Percentiles rank a stretch among this genome's conserved stretches.
Conservation (phyloP, 2,888 invertebrate species). For the Catocala nupta region DNA sequence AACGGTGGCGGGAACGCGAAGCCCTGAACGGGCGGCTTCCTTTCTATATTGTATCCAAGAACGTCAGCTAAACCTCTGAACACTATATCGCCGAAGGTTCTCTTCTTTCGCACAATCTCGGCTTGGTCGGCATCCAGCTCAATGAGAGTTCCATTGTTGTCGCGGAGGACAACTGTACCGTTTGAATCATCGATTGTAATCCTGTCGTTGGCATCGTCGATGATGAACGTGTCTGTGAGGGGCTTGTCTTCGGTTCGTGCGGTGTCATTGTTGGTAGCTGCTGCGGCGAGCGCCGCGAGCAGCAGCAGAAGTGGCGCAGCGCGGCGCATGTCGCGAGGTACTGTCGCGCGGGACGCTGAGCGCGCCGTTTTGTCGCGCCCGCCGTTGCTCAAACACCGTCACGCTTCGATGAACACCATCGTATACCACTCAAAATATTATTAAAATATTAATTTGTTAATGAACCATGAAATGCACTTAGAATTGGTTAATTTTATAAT, state of each 20-base stretch:
- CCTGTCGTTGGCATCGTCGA: slow-evolving; percentile 52
- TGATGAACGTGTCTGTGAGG: slow-evolving; percentile 36
- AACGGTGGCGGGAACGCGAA: slow-evolving; percentile 77
- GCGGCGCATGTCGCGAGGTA: slow-evolving; percentile 77
- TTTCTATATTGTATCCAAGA: slow-evolving; percentile 78
- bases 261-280: slow-evolving; percentile 38
- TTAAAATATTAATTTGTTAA: slow-evolving; percentile 43
- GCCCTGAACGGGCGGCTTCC: slow-evolving; percentile 71
- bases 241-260: slow-evolving; percentile 34
- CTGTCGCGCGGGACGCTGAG: slow-evolving; percentile 73
- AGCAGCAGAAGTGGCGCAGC: slow-evolving; percentile 64
- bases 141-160: slow-evolving; percentile 59
- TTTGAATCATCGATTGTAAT: slow-evolving; percentile 49
- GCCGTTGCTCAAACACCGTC: slow-evolving; percentile 71
- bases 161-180: slow-evolving; percentile 38
- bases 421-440: slow-evolving; percentile 24
- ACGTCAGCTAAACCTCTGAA: slow-evolving; percentile 84
- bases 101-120: slow-evolving; percentile 79
- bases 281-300: slow-evolving; percentile 52
- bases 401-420: slow-evolving; percentile 55
- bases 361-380: slow-evolving; percentile 76
- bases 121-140: slow-evolving; percentile 67
- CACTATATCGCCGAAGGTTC: slow-evolving; percentile 84
- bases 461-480: slow-evolving; percentile 22
- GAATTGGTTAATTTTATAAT: slow-evolving; percentile 8